Evolutionary conservation across 2,888 invertebrate species (phyloP), one percentile per base, ranked within the genome.

Genomic region (Andrena hattorfiana): DNA sequence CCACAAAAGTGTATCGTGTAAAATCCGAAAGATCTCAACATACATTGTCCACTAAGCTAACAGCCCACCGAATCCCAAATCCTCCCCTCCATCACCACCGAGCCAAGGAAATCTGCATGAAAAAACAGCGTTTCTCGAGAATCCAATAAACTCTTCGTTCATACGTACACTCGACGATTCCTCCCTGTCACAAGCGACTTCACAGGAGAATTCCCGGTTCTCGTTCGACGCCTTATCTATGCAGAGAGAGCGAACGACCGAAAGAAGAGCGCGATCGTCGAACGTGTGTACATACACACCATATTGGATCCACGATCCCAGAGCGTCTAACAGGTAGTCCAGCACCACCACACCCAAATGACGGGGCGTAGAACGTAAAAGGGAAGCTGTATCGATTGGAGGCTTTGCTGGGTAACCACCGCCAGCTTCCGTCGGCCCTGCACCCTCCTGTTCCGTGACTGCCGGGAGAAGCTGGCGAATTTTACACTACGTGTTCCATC

Each of bases 361-460:
- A 84, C 78, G 80, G 80, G 77, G 82, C 74, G 85, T 81, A 87
- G 87, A 85, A 87, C 81, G 89, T 71, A 76, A 87, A 42, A 89
- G 91, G 89, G 91, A 93, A 90, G 93, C 93, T 93, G 93, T 93
- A 93, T 93, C 92, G 93, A 93, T 93, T 92, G 91, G 89, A 90
- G 85, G 91, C 89, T 92, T 91, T 87, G 92, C 92, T 92, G 90
- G 92, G 92, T 85, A 91, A 91, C 83, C 69, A 76, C 72, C 54
- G 51, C 68, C 72, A 77, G 68, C 77, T 74, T 81, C 84, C 74
- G 69, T 59, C 73, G 48, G 70, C 54, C 51, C 77, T 79, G 68
- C 64, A 71, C 75, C 74, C 72, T 62, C 74, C 81, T 60, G 30
- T 49, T 59, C 63, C 51, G 26, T 54, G 20, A 2, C 26, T 42